phyloP scores from a whole-genome alignment of 2,113 vertebrate species.

The Thomomys bottae region DNA sequence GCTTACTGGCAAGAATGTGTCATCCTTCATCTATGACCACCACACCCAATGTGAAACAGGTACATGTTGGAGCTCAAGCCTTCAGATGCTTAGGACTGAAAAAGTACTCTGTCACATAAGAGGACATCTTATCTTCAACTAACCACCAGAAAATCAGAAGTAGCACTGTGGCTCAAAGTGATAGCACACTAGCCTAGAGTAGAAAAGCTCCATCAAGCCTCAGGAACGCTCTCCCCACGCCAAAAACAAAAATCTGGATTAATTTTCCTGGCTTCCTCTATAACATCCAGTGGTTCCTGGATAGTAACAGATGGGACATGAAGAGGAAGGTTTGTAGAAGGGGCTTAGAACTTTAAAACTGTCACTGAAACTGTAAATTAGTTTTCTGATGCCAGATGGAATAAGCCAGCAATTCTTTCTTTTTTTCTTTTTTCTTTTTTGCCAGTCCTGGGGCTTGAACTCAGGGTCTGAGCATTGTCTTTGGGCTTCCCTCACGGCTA shows the following conservation, averaged over 20 bases:
- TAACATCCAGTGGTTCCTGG: not conserved
- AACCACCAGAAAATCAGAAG: no score
- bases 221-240: no score
- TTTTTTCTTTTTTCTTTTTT: no score
- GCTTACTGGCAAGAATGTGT: conserved; percentile 53
- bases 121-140: no score
- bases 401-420: conserved; percentile 30
- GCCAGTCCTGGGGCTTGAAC: no score
- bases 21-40: not conserved
- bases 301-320: not conserved
- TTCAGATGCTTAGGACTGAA: not conserved
- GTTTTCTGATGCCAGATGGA: not conserved
- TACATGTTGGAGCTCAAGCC: not conserved
- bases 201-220: no score
- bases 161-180: no score
- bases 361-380: not conserved
- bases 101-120: not conserved
- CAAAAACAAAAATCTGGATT: no score
- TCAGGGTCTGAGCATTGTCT: no score
- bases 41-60: not conserved
- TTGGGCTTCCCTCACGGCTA: no score
- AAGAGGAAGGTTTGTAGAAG: not conserved
- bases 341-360: not conserved
- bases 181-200: no score
- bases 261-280: no score